Evolutionary conservation across 2,797 vertebrate species (phyloP).

Genomic region (Lates japonicus): DNA sequence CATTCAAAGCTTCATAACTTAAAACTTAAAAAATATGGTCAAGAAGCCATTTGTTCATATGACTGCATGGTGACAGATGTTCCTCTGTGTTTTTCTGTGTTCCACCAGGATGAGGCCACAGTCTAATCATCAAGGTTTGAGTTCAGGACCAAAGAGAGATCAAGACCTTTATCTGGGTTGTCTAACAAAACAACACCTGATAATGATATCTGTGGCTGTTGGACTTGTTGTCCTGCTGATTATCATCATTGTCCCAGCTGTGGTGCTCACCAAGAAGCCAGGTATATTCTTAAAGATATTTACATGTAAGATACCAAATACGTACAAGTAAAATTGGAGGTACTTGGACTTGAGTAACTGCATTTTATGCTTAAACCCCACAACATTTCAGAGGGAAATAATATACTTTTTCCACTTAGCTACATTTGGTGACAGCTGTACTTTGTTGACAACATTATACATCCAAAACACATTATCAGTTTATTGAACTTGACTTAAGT

Average conservation of each 20-base stretch:
- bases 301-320: not conserved
- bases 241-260: conserved; percentile 48
- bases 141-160: conserved; percentile 22
- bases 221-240: conserved; percentile 64
- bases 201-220: conserved; percentile 49
- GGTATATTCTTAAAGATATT: conserved; percentile 42
- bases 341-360: not conserved
- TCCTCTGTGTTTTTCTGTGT: not conserved
- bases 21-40: not conserved
- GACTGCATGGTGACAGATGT: not conserved
- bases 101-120: not conserved
- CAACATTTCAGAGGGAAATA: no score
- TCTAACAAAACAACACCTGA: conserved; percentile 63
- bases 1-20: not conserved
- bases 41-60: no score
- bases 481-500: no score
- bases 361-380: not conserved
- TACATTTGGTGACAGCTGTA: no score
- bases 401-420: not conserved
- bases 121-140: not conserved
- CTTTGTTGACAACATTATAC: not conserved
- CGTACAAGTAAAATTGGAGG: not conserved
- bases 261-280: conserved; percentile 57
- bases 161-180: conserved; percentile 41
- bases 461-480: not conserved